Conservation (phyloP, 2,113 vertebrate species). For the Rhea americana region DNA sequence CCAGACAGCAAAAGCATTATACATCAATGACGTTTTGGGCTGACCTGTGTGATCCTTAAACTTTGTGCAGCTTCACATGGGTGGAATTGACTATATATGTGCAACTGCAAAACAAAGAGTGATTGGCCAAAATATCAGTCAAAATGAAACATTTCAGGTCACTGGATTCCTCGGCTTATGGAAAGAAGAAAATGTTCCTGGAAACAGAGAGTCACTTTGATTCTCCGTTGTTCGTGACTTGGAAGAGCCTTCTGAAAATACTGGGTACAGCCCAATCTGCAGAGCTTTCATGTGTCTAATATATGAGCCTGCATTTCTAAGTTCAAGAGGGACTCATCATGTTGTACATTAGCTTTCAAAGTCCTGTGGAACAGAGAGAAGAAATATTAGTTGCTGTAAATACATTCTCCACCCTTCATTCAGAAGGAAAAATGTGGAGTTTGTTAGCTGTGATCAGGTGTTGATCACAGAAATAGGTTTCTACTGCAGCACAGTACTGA, state of each 20-base stretch:
- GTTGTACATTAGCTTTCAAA: neutral
- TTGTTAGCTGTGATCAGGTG: neutral
- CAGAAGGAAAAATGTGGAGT: neutral
- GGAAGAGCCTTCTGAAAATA: slow-evolving; percentile 10
- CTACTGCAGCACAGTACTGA: neutral
- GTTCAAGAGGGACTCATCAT: neutral
- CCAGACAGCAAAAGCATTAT: neutral
- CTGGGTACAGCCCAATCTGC: neutral
- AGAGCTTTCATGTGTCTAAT: neutral
- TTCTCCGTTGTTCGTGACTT: neutral
- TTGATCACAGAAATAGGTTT: neutral
- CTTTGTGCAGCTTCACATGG: neutral
- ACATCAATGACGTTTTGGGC: neutral
- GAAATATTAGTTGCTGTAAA: neutral
- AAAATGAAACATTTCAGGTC: neutral
- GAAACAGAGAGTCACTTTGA: neutral
- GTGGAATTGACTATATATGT: neutral
- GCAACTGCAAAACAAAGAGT: neutral
- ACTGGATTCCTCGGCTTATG: neutral
- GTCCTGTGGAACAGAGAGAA: neutral
- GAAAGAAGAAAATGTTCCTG: neutral
- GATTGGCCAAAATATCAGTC: neutral
- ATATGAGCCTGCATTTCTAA: neutral
- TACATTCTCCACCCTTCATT: neutral
- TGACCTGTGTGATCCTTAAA: neutral